Evolutionary conservation across 37 sponge, comb jelly and placozoan species (phyloP).

Genomic region (Oopsacas minuta): DNA sequence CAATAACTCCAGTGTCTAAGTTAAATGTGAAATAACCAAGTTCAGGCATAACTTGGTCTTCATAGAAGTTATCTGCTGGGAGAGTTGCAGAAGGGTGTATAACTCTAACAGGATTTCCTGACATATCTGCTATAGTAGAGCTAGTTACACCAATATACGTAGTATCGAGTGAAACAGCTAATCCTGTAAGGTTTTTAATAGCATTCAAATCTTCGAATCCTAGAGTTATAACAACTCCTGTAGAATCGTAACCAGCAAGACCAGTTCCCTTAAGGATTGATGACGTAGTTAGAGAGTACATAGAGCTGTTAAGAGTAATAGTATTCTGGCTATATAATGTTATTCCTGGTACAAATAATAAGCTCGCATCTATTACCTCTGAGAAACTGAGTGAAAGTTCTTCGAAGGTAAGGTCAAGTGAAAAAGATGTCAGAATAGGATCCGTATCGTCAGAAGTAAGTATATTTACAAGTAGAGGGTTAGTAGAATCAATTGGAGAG

Average conservation of each 20-base stretch:
- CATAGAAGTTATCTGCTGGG: constrained; percentile 20
- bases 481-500: neutral
- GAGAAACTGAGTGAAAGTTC: constrained; percentile 40
- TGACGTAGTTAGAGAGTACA: constrained; percentile 31
- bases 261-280: constrained; percentile 31
- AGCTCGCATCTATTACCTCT: constrained; percentile 59
- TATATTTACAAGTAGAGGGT: constrained; percentile 8
- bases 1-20: constrained; percentile 48
- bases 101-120: constrained; percentile 31
- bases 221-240: constrained; percentile 43
- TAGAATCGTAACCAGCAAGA: constrained; percentile 48
- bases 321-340: constrained; percentile 27
- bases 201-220: constrained; percentile 45
- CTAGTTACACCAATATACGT: constrained; percentile 37
- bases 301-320: neutral
- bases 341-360: constrained; percentile 33
- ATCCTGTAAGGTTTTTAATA: constrained; percentile 42
- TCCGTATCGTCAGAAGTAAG: constrained; percentile 30
- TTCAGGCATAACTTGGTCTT: constrained; percentile 36
- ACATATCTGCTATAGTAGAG: constrained; percentile 42
- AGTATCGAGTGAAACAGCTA: constrained; percentile 30
- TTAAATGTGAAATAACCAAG: constrained; percentile 48
- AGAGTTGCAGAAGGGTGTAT: neutral
- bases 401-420: constrained; percentile 47
- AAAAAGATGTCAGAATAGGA: constrained; percentile 32